A percentile compares a stretch with the other conserved stretches of the same genome.
Conservation (phyloP, 2,113 vertebrate species). For the Engraulis encrasicolus region DNA sequence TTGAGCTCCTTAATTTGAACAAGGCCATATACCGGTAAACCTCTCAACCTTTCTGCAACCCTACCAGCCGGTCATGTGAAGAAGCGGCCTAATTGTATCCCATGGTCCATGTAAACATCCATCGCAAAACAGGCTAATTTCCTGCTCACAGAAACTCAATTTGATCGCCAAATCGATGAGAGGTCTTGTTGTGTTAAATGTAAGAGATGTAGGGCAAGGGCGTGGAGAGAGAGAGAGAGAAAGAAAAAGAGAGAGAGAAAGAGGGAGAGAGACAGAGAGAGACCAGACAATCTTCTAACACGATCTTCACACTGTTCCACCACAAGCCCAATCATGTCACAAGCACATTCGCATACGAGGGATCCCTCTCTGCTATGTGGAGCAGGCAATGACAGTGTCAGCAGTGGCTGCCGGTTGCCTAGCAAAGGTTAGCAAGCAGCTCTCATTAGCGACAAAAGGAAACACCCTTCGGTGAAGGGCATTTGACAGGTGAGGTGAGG, state of each 20-base stretch:
- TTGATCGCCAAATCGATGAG: conserved; percentile 13
- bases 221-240: neutral
- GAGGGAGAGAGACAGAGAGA: no score
- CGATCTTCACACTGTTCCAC: neutral
- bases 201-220: neutral
- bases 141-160: neutral
- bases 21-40: no score
- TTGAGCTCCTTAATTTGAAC: no score
- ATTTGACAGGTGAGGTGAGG: neutral
- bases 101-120: conserved; percentile 8
- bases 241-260: neutral
- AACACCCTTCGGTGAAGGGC: neutral
- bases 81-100: neutral
- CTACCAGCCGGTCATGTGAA: neutral
- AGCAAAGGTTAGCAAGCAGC: neutral
- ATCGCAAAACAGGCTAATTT: neutral
- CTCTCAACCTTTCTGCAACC: neutral
- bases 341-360: neutral
- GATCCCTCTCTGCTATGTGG: neutral
- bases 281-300: no score
- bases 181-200: conserved; percentile 2
- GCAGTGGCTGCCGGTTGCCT: neutral
- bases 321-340: neutral
- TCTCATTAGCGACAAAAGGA: neutral
- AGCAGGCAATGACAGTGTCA: neutral